Conservation (phyloP, 2,797 vertebrate genomes). For the Sebastes oblongus region DNA sequence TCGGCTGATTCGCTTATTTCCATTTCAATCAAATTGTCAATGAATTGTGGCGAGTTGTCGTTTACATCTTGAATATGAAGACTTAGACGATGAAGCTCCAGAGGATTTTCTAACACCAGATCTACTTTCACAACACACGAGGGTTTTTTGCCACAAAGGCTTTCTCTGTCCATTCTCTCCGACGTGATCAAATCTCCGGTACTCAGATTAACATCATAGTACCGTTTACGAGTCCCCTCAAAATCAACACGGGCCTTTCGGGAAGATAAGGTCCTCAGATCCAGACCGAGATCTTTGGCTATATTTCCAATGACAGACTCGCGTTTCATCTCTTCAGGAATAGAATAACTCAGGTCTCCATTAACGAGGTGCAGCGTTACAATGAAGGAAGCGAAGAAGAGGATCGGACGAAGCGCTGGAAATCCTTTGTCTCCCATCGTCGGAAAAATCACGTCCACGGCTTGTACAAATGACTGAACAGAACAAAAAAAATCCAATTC, state of each 20-base stretch:
- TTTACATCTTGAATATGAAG: constrained; percentile 80
- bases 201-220: constrained; percentile 64
- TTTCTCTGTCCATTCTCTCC: constrained; percentile 78
- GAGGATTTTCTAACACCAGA: constrained; percentile 75
- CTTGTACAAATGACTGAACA: background rate
- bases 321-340: constrained; percentile 78
- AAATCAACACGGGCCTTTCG: constrained; percentile 59
- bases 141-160: constrained; percentile 65
- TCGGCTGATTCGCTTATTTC: constrained; percentile 67
- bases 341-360: constrained; percentile 75
- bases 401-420: background rate
- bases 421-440: constrained; percentile 47
- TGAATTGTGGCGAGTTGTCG: constrained; percentile 78
- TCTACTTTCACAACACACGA: constrained; percentile 72
- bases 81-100: constrained; percentile 76
- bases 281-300: constrained; percentile 51
- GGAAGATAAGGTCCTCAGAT: constrained; percentile 24
- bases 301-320: constrained; percentile 42
- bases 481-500: fast-evolving
- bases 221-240: constrained; percentile 49
- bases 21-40: constrained; percentile 50
- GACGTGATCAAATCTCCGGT: constrained; percentile 64
- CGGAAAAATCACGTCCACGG: background rate
- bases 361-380: constrained; percentile 3
- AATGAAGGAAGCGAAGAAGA: background rate